Evolutionary conservation across 1,140 invertebrate species (phyloP), one percentile per base, ranked within the genome.

Genomic region (Branchinecta lynchi): DNA sequence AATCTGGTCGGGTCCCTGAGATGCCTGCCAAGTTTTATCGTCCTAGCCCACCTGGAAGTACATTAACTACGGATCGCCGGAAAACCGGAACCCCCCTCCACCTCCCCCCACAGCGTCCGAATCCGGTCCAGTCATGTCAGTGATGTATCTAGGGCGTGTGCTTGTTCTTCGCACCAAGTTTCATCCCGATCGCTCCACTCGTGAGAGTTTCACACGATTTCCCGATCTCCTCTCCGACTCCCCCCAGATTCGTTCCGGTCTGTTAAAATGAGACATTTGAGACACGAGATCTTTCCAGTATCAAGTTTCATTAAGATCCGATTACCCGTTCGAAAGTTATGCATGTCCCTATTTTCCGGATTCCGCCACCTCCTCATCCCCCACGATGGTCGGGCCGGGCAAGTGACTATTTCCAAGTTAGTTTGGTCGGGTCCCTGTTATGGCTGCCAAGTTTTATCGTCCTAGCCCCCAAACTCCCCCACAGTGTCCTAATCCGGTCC

Each of bases 291-390:
- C 46, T n/a, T 51, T 51, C 46, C n/a, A 51, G n/a, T 51, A 51
- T 51, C 46, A 51, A 51, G n/a, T 51, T 51, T 51, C 46, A 51
- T 51, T 51, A 51, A 51, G 46, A 51, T 51, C 46, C 46, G 46
- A n/a, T 51, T n/a, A 51, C 46, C 46, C 46, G 46, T 51, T n/a
- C n/a, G n/a, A n/a, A n/a, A n/a, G n/a, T n/a, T n/a, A n/a, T n/a
- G n/a, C n/a, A n/a, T n/a, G n/a, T n/a, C n/a, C n/a, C n/a, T n/a
- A n/a, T n/a, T n/a, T n/a, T n/a, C n/a, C n/a, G n/a, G n/a, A n/a
- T n/a, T n/a, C n/a, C n/a, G n/a, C n/a, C n/a, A n/a, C n/a, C n/a
- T n/a, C n/a, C n/a, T n/a, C n/a, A n/a, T n/a, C n/a, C n/a, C n/a
- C n/a, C n/a, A n/a, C n/a, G n/a, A n/a, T n/a, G n/a, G n/a, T n/a